Percentiles rank a stretch among this genome's conserved stretches.
phyloP scores from a whole-genome alignment of 2,797 vertebrate genomes.

The Mallotus villosus region DNA sequence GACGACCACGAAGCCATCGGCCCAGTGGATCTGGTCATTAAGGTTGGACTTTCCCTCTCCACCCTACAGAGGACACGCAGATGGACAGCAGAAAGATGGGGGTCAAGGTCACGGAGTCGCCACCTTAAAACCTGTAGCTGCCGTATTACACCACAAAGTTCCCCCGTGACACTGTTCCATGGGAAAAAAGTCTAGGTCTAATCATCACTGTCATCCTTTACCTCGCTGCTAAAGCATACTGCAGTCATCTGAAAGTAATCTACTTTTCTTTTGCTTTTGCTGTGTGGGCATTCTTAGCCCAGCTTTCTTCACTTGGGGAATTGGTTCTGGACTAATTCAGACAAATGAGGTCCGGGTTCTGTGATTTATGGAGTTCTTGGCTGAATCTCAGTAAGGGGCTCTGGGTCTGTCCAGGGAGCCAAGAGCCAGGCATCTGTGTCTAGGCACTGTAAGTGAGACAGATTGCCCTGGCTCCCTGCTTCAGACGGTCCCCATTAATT shows the following conservation, averaged over 20 bases:
- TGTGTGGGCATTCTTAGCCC: not conserved
- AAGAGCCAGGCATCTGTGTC: not conserved
- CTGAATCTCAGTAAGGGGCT: conserved; percentile 2
- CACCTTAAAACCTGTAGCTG: no score
- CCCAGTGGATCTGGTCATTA: conserved; percentile 81
- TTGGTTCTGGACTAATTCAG: conserved; percentile 2
- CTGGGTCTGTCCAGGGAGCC: not conserved
- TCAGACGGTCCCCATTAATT: not conserved
- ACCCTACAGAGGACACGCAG: conserved; percentile 50
- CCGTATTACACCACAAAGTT: not conserved
- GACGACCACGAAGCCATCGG: conserved; percentile 85
- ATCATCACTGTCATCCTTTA: not conserved
- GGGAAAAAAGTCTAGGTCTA: not conserved
- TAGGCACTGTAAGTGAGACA: conserved; percentile 23
- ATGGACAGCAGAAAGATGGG: not conserved
- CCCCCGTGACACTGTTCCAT: not conserved
- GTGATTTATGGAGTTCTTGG: conserved; percentile 2
- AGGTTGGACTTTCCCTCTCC: conserved; percentile 73
- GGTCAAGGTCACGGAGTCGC: no score
- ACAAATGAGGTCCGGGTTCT: not conserved
- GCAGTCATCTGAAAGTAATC: not conserved
- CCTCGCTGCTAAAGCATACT: conserved; percentile 1
- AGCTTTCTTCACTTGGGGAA: not conserved
- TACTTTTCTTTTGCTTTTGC: not conserved
- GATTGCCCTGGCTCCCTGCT: not conserved